A percentile compares a stretch with the other conserved stretches of the same genome.
Conservation (phyloP, 1,140 invertebrate species). For the Druon quercuslanigerum region DNA sequence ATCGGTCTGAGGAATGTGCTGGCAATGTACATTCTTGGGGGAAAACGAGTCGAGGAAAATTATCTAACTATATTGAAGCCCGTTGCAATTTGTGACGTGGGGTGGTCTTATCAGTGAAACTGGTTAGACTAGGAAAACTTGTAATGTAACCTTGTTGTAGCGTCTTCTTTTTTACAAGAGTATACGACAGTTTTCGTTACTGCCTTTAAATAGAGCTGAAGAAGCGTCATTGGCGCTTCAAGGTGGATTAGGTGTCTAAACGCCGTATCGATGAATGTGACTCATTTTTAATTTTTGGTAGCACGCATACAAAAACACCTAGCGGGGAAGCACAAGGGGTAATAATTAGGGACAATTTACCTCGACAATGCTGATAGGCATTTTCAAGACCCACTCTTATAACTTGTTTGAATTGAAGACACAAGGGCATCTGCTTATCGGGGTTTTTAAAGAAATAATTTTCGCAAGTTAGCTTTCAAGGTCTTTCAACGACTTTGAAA, state of each 20-base stretch:
- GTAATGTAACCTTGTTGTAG: not conserved
- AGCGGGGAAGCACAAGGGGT: too few relatives aligned
- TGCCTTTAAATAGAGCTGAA: too few relatives aligned
- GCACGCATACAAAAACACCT: too few relatives aligned
- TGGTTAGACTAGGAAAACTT: not conserved
- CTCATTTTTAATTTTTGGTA: too few relatives aligned
- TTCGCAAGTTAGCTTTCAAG: not conserved
- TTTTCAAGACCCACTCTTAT: not conserved
- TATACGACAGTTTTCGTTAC: too few relatives aligned
- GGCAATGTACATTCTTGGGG: not conserved
- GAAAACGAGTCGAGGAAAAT: not conserved
- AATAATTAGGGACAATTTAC: not conserved
- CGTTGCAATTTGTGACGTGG: not conserved
- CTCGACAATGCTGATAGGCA: not conserved
- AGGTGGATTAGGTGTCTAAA: too few relatives aligned
- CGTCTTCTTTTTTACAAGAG: too few relatives aligned
- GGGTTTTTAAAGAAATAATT: not conserved
- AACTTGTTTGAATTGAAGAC: not conserved
- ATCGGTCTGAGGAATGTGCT: not conserved
- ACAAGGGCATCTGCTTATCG: not conserved
- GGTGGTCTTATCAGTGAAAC: conserved; percentile 10
- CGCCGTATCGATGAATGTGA: too few relatives aligned
- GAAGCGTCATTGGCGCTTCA: too few relatives aligned
- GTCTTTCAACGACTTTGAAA: not conserved
- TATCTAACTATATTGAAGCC: not conserved